These are phyloP conservation scores for Orchesella flavescens DNA, from an alignment of 2,888 invertebrate genomes.

Conservation along the genomic window DNA sequence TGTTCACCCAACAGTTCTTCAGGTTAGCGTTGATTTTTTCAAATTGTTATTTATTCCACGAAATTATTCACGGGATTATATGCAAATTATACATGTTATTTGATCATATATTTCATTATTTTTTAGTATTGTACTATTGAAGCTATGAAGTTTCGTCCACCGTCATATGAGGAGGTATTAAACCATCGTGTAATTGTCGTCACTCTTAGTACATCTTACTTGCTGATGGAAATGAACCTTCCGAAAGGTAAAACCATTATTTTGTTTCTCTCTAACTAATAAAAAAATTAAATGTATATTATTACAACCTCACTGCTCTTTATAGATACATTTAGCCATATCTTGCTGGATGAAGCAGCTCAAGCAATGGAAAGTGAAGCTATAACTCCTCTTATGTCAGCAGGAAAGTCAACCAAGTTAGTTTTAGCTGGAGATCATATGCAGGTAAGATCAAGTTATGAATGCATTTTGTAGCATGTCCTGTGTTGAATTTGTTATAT, in stretches of 20 bases:
- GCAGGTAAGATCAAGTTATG: constrained; percentile 75
- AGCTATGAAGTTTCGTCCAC: constrained; percentile 79
- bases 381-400: constrained; percentile 84
- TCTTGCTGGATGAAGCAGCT: constrained; percentile 89
- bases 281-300: no score
- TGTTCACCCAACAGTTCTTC: constrained; percentile 82
- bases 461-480: neutral
- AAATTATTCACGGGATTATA: no score
- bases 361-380: constrained; percentile 91
- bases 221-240: constrained; percentile 81
- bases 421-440: constrained; percentile 90
- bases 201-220: constrained; percentile 86
- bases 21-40: constrained; percentile 74
- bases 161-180: constrained; percentile 82
- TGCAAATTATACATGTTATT: constrained; percentile 10
- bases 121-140: constrained; percentile 83
- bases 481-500: neutral
- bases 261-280: neutral
- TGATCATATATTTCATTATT: constrained; percentile 4
- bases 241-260: constrained; percentile 77
- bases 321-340: constrained; percentile 83
- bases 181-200: constrained; percentile 84
- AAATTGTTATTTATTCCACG: neutral
- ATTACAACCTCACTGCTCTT: constrained; percentile 33
- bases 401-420: constrained; percentile 82